Conservation (phyloP, 2,113 vertebrate genomes). For the Lanius collurio region DNA sequence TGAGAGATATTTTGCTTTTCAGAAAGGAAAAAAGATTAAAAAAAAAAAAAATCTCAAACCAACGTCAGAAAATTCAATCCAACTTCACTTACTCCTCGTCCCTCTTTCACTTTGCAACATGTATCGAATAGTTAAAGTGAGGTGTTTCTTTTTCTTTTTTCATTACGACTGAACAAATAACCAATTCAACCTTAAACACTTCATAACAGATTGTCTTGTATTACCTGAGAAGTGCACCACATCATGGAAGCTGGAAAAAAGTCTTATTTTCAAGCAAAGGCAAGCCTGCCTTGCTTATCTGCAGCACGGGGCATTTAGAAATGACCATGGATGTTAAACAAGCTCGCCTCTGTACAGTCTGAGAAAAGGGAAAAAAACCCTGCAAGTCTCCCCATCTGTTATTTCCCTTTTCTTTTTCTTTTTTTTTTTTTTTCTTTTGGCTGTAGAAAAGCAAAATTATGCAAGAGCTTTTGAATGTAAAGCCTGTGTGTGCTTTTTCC, state of each 20-base stretch:
- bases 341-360: slow-evolving; percentile 66
- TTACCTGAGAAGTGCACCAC: slow-evolving; percentile 65
- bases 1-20: slow-evolving; percentile 53
- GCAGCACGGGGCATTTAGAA: slow-evolving; percentile 64
- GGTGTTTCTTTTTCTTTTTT: slow-evolving; percentile 19
- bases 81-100: background rate
- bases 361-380: slow-evolving; percentile 70
- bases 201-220: slow-evolving; percentile 43
- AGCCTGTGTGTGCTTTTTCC: slow-evolving; percentile 77
- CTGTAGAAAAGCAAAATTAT: slow-evolving; percentile 78
- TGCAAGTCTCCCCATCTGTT: slow-evolving; percentile 78
- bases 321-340: slow-evolving; percentile 66
- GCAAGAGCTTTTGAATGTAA: slow-evolving; percentile 80
- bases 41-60: background rate
- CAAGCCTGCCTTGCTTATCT: slow-evolving; percentile 47
- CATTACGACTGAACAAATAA: slow-evolving; percentile 47
- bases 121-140: slow-evolving; percentile 24
- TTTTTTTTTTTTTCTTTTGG: slow-evolving; percentile 44
- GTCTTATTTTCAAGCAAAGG: slow-evolving; percentile 36
- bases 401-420: slow-evolving; percentile 67
- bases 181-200: slow-evolving; percentile 38
- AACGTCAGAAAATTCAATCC: slow-evolving; percentile 14
- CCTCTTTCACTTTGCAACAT: slow-evolving; percentile 46
- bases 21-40: slow-evolving; percentile 19
- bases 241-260: slow-evolving; percentile 51